Evolutionary conservation across 2,113 vertebrate genomes (phyloP), one percentile per base, ranked within the genome.

Genomic region (Oostethus manadensis): DNA sequence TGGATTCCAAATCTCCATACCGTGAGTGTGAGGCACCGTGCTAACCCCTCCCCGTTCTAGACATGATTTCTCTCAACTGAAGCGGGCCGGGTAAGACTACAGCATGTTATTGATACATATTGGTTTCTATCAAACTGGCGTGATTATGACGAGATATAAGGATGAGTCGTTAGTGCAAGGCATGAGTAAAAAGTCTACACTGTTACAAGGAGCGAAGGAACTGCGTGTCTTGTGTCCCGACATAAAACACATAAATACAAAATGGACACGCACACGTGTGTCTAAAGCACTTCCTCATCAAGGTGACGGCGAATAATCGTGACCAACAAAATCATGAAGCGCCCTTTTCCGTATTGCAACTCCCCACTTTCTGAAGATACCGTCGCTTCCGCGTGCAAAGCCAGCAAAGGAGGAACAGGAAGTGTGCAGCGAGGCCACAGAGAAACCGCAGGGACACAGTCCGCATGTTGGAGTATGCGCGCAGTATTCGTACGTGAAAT

Each of bases 51-150:
- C 29, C 29, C 5, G 29, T 33, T 7, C 29, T 33, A 7, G 29
- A 42, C 38, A 14, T 92, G 87, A 84, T 89, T 88, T 85, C 5
- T 93, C 92, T 89, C 92, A 91, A 92, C 88, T 91, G 92, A 93
- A 95, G 90, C 75, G 93, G 91, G 73, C 78, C 81, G 92, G 83
- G 89, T 90, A 93, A 93, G 29, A 33, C 90, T 90, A 91, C 91
- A 97, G 92, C 93, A 94, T 92, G 94, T 93, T 88, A 89, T 90
- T 88, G 89, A 89, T 88, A 88, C 86, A 64, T 86, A 81, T 87
- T 85, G 85, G 80, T 86, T 78, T 84, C 85, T 86, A 84, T 85
- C 84, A 87, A 85, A 89, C 79, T 85, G 81, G 82, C 81, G 86
- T 84, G 83, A 88, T 86, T 83, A 88, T 83, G 84, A 89, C 76